phyloP scores from a whole-genome alignment of 1,140 invertebrate species.

The Drosophila watanabei region DNA sequence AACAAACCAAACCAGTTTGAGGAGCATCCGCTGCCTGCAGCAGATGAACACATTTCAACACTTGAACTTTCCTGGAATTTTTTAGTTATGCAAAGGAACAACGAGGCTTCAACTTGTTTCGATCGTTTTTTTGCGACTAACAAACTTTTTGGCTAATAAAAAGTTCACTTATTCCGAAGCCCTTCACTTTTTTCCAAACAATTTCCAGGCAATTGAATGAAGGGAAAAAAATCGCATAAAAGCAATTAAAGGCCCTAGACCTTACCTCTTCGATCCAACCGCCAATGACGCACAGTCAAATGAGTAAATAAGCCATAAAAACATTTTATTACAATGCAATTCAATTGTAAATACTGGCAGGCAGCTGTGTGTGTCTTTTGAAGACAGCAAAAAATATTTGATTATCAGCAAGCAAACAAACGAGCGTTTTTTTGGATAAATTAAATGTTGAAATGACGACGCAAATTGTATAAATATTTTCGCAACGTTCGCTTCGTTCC shows the following conservation, averaged over 20 bases:
- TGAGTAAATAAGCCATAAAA: conserved; percentile 43
- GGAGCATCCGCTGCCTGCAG: conserved; percentile 26
- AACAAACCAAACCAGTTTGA: conserved; percentile 71
- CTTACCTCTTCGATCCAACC: conserved; percentile 12
- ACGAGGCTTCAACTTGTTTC: conserved; percentile 17
- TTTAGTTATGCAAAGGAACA: too few species aligned
- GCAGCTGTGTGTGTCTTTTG: conserved; percentile 48
- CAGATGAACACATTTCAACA: conserved; percentile 64
- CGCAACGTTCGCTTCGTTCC: too few species aligned
- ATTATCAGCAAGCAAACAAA: conserved; percentile 40
- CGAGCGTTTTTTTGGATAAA: conserved; percentile 28
- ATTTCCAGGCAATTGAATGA: too few species aligned
- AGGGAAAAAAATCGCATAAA: conserved; percentile 12
- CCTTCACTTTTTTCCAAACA: conserved; percentile 19
- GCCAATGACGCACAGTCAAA: conserved; percentile 38
- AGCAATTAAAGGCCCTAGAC: conserved; percentile 42
- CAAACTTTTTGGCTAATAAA: conserved; percentile 54
- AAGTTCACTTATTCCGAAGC: conserved; percentile 44
- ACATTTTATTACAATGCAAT: conserved; percentile 58
- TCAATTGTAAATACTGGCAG: conserved; percentile 46
- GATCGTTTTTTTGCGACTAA: too few species aligned
- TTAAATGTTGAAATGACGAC: conserved; percentile 45
- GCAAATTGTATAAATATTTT: conserved; percentile 62
- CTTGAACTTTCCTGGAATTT: conserved; percentile 79
- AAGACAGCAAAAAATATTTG: conserved; percentile 57